A percentile compares a stretch with the other conserved stretches of the same genome.
Evolutionary conservation across 2,113 vertebrate genomes (phyloP).

Genomic region (Phalacrocorax aristotelis): DNA sequence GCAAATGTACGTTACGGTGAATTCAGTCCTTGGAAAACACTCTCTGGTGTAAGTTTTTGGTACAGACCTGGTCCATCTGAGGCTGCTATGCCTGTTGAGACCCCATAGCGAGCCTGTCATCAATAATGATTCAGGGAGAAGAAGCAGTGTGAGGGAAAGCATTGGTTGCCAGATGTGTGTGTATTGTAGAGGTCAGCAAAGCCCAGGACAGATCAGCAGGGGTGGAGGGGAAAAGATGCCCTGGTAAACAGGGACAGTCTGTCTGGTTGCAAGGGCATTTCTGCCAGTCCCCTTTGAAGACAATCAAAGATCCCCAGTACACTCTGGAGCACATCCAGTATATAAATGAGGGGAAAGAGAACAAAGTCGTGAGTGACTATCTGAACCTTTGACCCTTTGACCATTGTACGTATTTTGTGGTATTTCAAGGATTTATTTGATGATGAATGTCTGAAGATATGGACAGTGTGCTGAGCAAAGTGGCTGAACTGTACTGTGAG

Average conservation of each 20-base stretch:
- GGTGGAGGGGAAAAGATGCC: not conserved
- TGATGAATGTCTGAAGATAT: not conserved
- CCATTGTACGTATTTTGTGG: not conserved
- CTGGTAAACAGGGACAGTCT: not conserved
- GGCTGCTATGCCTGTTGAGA: not conserved
- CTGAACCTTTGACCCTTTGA: slow-evolving; percentile 19
- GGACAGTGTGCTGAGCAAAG: not conserved
- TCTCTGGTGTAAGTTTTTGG: not conserved
- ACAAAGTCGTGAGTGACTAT: not conserved
- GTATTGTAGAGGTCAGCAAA: not conserved
- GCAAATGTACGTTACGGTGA: not conserved
- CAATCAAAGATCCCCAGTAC: not conserved
- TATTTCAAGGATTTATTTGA: slow-evolving; percentile 35
- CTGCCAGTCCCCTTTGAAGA: not conserved
- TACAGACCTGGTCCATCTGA: not conserved
- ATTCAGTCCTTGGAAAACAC: not conserved
- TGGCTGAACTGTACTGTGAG: not conserved
- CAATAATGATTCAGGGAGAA: not conserved
- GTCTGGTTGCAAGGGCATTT: not conserved
- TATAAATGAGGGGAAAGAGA: not conserved
- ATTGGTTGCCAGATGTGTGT: not conserved
- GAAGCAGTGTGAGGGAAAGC: not conserved
- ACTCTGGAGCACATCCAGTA: not conserved
- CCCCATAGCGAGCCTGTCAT: not conserved
- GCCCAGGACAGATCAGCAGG: not conserved